Evolutionary conservation across 2,113 vertebrate genomes (phyloP).

Genomic region (Phrynosoma platyrhinos): DNA sequence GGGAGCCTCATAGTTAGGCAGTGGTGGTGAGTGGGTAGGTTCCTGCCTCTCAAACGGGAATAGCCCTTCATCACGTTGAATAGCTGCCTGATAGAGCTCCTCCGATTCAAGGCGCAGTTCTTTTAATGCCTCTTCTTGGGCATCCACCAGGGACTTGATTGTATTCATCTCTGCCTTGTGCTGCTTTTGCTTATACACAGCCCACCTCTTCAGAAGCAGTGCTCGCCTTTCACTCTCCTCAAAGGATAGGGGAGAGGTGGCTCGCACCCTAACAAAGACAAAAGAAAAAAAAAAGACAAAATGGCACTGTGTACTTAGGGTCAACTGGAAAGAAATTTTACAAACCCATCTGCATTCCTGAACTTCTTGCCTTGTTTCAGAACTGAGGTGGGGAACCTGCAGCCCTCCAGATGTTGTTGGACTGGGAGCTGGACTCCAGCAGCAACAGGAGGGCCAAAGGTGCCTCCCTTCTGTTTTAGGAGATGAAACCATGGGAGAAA

Average conservation of each 20-base stretch:
- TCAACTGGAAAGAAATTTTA: not conserved
- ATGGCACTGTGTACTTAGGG: not conserved
- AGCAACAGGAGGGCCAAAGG: no score
- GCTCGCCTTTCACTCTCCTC: slow-evolving; percentile 88
- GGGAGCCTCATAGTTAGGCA: slow-evolving; percentile 83
- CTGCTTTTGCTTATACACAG: slow-evolving; percentile 84
- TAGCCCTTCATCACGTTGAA: slow-evolving; percentile 80
- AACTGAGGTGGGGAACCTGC: not conserved
- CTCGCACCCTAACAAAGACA: slow-evolving; percentile 78
- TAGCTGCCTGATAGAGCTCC: slow-evolving; percentile 86
- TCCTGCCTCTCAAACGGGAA: slow-evolving; percentile 88
- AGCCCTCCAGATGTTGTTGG: no score
- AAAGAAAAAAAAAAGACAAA: not conserved
- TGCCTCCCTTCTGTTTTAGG: not conserved
- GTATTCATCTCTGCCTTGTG: slow-evolving; percentile 80
- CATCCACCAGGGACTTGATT: slow-evolving; percentile 77
- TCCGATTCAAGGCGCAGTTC: slow-evolving; percentile 87
- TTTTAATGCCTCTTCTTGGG: slow-evolving; percentile 87
- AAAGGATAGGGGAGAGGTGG: slow-evolving; percentile 66
- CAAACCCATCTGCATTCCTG: not conserved
- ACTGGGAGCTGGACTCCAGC: no score
- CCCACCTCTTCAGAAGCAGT: slow-evolving; percentile 90
- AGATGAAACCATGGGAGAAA: not conserved
- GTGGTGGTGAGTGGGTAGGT: slow-evolving; percentile 84
- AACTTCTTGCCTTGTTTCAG: no score